A percentile compares a stretch with the other conserved stretches of the same genome.
phyloP scores from a whole-genome alignment of 2,888 invertebrate genomes.

The Suillia variegata region DNA sequence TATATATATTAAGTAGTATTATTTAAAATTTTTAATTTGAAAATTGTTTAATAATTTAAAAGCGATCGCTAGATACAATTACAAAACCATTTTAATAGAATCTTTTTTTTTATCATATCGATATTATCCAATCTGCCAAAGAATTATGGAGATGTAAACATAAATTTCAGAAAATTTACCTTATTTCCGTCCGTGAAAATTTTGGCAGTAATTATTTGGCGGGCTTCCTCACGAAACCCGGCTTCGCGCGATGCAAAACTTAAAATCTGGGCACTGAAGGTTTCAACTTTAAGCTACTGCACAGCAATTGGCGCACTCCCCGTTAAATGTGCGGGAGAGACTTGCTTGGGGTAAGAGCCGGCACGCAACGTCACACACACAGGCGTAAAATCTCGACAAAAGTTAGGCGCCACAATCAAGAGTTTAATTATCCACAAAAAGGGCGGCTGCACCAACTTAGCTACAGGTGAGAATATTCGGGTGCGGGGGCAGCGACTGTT shows the following conservation, averaged over 20 bases:
- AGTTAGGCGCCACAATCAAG: slow-evolving; percentile 39
- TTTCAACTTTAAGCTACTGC: slow-evolving; percentile 39
- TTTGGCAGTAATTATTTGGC: slow-evolving; percentile 56
- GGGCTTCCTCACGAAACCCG: slow-evolving; percentile 46
- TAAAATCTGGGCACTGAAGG: slow-evolving; percentile 19
- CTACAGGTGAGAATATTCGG: slow-evolving; percentile 1
- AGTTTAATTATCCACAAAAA: slow-evolving; percentile 54
- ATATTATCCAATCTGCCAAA: no score
- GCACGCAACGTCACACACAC: slow-evolving; percentile 19
- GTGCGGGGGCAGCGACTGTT: no score
- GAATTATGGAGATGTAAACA: no score
- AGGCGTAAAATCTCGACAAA: slow-evolving; percentile 14
- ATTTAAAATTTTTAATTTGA: no score
- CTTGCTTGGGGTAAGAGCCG: background rate
- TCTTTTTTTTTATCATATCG: no score
- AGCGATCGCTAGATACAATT: no score
- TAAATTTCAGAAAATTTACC: slow-evolving; percentile 46
- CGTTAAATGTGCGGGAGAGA: background rate
- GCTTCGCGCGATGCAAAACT: slow-evolving; percentile 25
- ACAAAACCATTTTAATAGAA: no score
- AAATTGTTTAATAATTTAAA: no score
- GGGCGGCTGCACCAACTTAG: slow-evolving; percentile 14
- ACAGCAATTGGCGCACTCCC: slow-evolving; percentile 5
- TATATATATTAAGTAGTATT: no score
- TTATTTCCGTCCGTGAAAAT: slow-evolving; percentile 63